phyloP scores from a whole-genome alignment of 2,797 vertebrate species.

The Anas acuta region DNA sequence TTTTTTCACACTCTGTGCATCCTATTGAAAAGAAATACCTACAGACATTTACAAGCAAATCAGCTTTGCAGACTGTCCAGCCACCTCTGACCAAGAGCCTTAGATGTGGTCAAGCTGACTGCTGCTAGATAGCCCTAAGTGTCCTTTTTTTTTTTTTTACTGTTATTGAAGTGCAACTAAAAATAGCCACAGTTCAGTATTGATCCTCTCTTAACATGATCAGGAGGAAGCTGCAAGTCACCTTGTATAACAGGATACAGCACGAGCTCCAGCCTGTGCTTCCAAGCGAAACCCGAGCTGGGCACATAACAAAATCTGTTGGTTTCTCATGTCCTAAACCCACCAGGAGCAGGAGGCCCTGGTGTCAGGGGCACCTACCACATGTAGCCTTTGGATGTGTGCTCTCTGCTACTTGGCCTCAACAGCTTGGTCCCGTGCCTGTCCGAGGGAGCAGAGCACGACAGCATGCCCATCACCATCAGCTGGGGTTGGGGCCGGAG shows the following conservation, averaged over 20 bases:
- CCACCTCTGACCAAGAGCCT: background rate
- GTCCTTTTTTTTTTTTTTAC: background rate
- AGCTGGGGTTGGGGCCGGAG: background rate
- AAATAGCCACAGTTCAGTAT: conserved; percentile 15
- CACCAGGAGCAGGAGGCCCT: fast-evolving
- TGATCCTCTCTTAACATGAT: conserved; percentile 16
- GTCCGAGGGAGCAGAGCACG: fast-evolving
- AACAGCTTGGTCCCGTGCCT: background rate
- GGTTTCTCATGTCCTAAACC: background rate
- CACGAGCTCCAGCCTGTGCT: background rate
- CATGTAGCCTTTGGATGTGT: background rate
- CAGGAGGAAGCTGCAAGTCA: background rate
- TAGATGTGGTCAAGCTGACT: conserved; percentile 7
- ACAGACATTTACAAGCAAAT: background rate
- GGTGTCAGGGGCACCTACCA: background rate
- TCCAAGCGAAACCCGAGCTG: background rate
- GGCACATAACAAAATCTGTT: background rate
- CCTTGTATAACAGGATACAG: background rate
- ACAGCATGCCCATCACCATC: background rate
- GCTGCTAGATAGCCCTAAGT: background rate
- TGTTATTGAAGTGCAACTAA: conserved; percentile 3
- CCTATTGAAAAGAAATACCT: conserved; percentile 35
- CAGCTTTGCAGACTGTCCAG: background rate
- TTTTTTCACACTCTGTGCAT: conserved; percentile 36
- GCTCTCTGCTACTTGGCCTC: background rate